phyloP scores from a whole-genome alignment of 2,113 vertebrate species.

The Mohoua ochrocephala region DNA sequence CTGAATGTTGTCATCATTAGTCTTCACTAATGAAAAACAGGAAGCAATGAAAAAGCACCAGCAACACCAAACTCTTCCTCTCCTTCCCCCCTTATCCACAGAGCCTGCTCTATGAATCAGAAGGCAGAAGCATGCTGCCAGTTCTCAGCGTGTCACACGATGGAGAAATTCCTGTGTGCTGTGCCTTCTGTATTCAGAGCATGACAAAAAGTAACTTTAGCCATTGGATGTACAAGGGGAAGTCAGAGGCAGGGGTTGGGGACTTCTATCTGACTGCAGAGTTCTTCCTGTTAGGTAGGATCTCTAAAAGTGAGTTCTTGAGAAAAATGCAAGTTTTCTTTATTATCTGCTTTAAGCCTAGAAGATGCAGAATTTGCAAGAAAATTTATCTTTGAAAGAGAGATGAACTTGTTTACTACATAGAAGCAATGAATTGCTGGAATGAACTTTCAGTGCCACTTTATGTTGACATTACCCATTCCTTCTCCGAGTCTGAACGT shows the following conservation, averaged over 20 bases:
- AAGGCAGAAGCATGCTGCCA: not conserved
- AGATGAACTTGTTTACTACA: not conserved
- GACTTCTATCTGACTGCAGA: not conserved
- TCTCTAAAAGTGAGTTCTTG: not conserved
- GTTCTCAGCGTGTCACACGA: not conserved
- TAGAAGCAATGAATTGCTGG: not conserved
- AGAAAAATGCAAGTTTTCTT: not conserved
- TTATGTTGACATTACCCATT: not conserved
- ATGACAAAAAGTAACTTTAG: not conserved
- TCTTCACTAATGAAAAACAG: not conserved
- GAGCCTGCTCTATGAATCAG: not conserved
- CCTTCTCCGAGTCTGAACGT: not conserved
- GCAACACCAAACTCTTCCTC: not conserved
- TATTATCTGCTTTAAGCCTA: not conserved
- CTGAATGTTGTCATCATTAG: not conserved
- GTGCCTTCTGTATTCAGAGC: not conserved
- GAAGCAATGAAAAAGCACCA: not conserved
- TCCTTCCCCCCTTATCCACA: not conserved
- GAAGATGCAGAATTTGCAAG: not conserved
- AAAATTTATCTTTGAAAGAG: not conserved
- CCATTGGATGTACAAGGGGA: not conserved
- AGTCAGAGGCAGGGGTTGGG: fast-evolving
- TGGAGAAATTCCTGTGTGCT: not conserved
- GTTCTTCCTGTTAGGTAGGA: not conserved
- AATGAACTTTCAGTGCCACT: not conserved